Evolutionary conservation across 1,140 invertebrate species (phyloP).

Genomic region (Harlomillsia oculata): DNA sequence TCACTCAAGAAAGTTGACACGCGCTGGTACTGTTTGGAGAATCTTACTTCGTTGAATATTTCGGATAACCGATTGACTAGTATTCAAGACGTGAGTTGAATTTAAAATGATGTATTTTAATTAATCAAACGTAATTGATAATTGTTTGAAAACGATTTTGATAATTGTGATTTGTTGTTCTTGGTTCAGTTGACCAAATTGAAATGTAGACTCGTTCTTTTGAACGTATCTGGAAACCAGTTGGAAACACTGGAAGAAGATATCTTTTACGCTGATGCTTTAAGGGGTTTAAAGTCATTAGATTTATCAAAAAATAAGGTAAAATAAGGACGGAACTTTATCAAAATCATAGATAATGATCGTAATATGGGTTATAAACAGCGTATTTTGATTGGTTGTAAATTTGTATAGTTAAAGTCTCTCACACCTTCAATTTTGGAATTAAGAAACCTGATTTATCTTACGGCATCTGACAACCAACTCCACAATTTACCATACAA

Average conservation of each 20-base stretch:
- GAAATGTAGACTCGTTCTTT: background rate
- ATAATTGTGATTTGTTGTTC: background rate
- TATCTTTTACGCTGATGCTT: background rate
- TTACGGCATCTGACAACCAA: slow-evolving; percentile 6
- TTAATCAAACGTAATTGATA: too few relatives aligned
- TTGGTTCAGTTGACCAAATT: background rate
- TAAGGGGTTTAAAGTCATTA: background rate
- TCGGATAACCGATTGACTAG: slow-evolving; percentile 1
- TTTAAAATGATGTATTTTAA: too few relatives aligned
- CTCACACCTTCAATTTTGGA: slow-evolving; percentile 1
- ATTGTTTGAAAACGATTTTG: background rate
- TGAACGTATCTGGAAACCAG: background rate
- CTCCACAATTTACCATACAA: slow-evolving; percentile 1
- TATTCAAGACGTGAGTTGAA: too few relatives aligned
- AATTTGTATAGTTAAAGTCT: slow-evolving; percentile 5
- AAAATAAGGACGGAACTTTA: background rate
- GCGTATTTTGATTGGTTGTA: too few relatives aligned
- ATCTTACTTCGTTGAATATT: background rate
- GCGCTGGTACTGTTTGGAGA: background rate
- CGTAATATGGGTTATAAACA: too few relatives aligned
- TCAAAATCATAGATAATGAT: background rate
- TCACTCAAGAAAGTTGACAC: slow-evolving; percentile 5
- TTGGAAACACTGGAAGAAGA: background rate
- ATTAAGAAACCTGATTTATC: background rate
- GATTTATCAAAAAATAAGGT: slow-evolving; percentile 1